phyloP scores from a whole-genome alignment of 2,888 invertebrate species.

The Campoplex nolae region DNA sequence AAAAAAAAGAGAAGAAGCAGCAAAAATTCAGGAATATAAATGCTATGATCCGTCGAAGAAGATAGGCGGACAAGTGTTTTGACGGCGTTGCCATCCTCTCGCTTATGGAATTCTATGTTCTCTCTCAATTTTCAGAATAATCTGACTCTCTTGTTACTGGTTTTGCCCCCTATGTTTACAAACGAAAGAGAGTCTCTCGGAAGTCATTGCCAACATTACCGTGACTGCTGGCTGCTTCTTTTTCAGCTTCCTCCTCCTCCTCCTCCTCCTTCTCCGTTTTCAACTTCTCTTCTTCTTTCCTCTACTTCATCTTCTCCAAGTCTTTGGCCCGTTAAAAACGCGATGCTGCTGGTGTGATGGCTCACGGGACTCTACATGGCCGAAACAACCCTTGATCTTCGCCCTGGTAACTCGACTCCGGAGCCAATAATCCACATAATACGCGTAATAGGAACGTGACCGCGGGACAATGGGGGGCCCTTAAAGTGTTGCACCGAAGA shows the following conservation, averaged over 20 bases:
- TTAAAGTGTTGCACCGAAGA: constrained; percentile 67
- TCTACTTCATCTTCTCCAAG: constrained; percentile 30
- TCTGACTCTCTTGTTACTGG: constrained; percentile 72
- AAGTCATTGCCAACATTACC: constrained; percentile 42
- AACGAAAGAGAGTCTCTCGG: constrained; percentile 75
- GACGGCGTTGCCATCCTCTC: constrained; percentile 22
- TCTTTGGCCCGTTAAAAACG: constrained; percentile 28
- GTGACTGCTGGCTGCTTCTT: constrained; percentile 22
- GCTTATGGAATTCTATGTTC: constrained; percentile 11
- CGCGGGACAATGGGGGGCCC: constrained; percentile 70
- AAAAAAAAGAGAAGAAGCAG: constrained; percentile 9
- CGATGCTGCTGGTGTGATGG: constrained; percentile 32
- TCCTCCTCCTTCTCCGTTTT: neutral
- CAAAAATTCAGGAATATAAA: constrained; percentile 21
- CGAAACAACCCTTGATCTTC: constrained; percentile 53
- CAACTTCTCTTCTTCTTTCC: neutral
- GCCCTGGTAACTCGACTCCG: constrained; percentile 68
- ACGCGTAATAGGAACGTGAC: constrained; percentile 70
- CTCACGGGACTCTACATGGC: constrained; percentile 52
- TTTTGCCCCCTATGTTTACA: constrained; percentile 78
- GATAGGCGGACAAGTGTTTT: constrained; percentile 37
- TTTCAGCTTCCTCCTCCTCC: constrained; percentile 34
- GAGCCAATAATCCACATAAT: constrained; percentile 72
- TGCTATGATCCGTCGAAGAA: constrained; percentile 23
- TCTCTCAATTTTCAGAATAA: constrained; percentile 31